Evolutionary conservation across 2,113 vertebrate species (phyloP), one percentile per base, ranked within the genome.

Genomic region (Tachysurus vachellii): DNA sequence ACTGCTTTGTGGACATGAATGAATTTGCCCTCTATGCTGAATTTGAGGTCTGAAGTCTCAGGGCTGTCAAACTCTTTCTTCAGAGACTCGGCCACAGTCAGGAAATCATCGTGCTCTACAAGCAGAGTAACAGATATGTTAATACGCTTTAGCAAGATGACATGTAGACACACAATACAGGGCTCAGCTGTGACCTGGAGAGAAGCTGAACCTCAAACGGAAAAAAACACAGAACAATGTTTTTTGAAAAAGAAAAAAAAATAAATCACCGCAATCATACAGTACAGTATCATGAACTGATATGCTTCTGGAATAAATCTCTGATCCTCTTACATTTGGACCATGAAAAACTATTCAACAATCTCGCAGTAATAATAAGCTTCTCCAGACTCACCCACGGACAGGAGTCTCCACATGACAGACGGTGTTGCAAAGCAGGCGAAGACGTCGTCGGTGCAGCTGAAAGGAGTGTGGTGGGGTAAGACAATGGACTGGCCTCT

Each of bases 41-140:
- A 99, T 92, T 97, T 99, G 28, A 99, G 94, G 92, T 99, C 98
- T 14, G 98, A 91, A 36, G 36, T 36, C 93, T 98, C 97, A 0
- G 97, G 97, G 91, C 97, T 99, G 93, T 99, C 97, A 93, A 99
- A 99, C 92, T 99, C 97, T 91, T 96, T 98, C 94, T 96, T 98
- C 91, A 99, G 91, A 77, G 97, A 97, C 91, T 99, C 96, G 31
- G 98, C 96, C 93, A 99, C 13, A 88, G 64, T 68, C 9, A 94
- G 89, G 85, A n/a, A n/a, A n/a, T n/a, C n/a, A n/a, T n/a, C n/a
- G n/a, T n/a, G n/a, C n/a, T n/a, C n/a, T n/a, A n/a, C n/a, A n/a
- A n/a, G n/a, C n/a, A n/a, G n/a, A n/a, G 50, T 50, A 87, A 88
- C 31, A 89, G 62, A 36, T 36, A 36, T 36, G 36, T 36, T 36